Conservation (phyloP, 2,113 vertebrate genomes). For the Panthera tigris region DNA sequence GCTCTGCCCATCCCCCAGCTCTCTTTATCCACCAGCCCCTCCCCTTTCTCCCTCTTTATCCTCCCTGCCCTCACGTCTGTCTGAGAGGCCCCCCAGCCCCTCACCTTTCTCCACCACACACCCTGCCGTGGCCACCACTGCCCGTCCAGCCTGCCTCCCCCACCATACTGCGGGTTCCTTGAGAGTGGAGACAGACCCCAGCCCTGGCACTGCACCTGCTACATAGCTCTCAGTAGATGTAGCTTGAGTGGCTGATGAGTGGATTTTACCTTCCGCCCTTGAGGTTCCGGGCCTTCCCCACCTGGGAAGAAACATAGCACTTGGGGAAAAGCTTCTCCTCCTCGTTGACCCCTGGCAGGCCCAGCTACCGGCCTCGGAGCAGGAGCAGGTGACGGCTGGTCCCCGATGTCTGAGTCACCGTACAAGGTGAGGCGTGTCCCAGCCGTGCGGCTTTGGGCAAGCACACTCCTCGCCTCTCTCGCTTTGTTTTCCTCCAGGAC, state of each 20-base stretch:
- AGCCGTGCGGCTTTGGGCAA: too few species aligned
- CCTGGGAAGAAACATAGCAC: not conserved
- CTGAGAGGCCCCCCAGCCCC: not conserved
- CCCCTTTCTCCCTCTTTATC: too few species aligned
- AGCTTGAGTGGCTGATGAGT: not conserved
- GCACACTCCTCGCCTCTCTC: too few species aligned
- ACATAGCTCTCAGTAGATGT: accelerated
- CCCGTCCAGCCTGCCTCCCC: not conserved
- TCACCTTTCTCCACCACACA: too few species aligned
- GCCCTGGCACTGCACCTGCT: not conserved
- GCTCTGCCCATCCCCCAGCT: not conserved
- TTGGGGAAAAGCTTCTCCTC: too few species aligned
- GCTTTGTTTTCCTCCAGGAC: not conserved
- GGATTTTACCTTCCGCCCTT: not conserved
- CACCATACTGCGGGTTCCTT: not conserved
- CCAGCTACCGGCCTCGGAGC: accelerated
- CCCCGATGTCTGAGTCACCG: accelerated
- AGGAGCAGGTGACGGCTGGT: accelerated
- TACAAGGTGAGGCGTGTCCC: not conserved
- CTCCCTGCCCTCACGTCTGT: not conserved
- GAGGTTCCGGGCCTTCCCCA: too few species aligned
- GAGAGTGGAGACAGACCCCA: not conserved
- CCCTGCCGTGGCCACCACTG: accelerated
- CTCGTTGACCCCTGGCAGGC: not conserved
- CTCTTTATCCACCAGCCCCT: not conserved